These are phyloP conservation scores for Chironomus striatipennis DNA, from an alignment of 1,140 invertebrate genomes.

Conservation along the genomic window DNA sequence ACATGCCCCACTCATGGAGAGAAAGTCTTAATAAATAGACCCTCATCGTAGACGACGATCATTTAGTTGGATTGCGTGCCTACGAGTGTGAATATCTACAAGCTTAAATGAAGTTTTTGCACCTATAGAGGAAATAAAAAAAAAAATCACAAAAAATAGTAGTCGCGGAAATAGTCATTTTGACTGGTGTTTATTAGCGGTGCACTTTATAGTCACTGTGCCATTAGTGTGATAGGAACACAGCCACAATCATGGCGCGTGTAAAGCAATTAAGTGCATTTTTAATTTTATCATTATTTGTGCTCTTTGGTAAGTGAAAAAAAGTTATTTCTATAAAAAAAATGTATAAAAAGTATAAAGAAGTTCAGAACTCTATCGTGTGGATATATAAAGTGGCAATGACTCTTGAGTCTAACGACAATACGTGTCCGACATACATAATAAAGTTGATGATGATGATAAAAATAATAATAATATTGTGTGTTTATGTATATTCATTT, in stretches of 20 bases:
- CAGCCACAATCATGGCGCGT: not conserved
- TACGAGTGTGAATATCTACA: not conserved
- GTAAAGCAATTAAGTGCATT: slow-evolving; percentile 16
- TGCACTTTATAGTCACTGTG: no score
- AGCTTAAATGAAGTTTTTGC: slow-evolving; percentile 13
- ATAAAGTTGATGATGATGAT: not conserved
- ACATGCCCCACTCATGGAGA: not conserved
- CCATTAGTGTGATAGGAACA: not conserved
- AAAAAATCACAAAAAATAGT: no score
- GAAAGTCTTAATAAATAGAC: slow-evolving; percentile 24
- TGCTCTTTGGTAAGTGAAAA: slow-evolving; percentile 15
- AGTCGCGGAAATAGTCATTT: not conserved
- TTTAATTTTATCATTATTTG: not conserved
- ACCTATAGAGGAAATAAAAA: not conserved
- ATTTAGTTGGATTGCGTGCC: slow-evolving; percentile 12
- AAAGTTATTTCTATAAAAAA: not conserved
- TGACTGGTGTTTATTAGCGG: not conserved
- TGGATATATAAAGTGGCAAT: not conserved
- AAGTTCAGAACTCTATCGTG: not conserved
- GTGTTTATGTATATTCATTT: no score
- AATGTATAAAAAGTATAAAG: not conserved
- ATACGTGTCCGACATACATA: not conserved
- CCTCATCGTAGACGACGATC: slow-evolving; percentile 10
- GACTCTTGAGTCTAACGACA: not conserved
- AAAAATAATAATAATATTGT: no score